Evolutionary conservation across 2,113 vertebrate species (phyloP).

Genomic region (Calidris pygmaea): DNA sequence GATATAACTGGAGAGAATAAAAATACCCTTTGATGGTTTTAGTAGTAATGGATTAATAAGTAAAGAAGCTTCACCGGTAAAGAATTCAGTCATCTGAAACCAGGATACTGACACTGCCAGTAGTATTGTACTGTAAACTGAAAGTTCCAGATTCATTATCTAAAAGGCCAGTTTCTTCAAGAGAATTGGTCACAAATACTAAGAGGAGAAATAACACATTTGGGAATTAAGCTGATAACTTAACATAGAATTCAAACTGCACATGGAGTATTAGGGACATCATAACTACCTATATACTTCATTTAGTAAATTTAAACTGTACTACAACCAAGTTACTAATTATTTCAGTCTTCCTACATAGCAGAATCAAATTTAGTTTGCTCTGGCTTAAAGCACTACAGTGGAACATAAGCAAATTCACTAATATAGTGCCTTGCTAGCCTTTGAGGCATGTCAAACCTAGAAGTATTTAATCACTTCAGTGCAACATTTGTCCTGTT

Average conservation of each 20-base stretch:
- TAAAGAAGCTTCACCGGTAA: neutral
- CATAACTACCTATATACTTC: neutral
- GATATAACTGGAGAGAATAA: neutral
- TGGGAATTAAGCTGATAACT: neutral
- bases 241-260: neutral
- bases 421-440: neutral
- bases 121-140: neutral
- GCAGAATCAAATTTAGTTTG: neutral
- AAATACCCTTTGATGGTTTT: neutral
- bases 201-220: neutral
- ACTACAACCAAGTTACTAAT: neutral
- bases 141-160: neutral
- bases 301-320: neutral
- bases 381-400: neutral
- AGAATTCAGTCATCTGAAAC: neutral
- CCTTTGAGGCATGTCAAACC: neutral
- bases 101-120: neutral
- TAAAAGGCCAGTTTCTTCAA: neutral
- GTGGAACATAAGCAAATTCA: neutral
- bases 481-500: neutral
- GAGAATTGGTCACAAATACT: neutral
- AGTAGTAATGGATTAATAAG: neutral
- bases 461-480: neutral
- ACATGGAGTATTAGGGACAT: neutral
- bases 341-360: neutral